phyloP scores from a whole-genome alignment of 2,113 vertebrate species.

The Nothobranchius furzeri region DNA sequence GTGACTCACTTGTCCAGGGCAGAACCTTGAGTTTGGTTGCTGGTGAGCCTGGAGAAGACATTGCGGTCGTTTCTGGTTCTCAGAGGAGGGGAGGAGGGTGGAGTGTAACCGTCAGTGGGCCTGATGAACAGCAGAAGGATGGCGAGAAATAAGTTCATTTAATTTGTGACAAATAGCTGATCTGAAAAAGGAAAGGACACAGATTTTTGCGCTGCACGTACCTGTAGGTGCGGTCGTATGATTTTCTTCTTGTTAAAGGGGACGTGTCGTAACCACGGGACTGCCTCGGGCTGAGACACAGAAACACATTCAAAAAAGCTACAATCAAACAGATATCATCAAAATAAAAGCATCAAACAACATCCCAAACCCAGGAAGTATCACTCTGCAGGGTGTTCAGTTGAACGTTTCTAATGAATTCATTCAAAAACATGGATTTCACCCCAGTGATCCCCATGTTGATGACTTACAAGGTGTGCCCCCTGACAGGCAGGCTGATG shows the following conservation, averaged over 20 bases:
- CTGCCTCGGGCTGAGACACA: slow-evolving; percentile 87
- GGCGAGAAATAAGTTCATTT: background rate
- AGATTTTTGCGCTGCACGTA: slow-evolving; percentile 68
- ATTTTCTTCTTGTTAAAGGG: slow-evolving; percentile 90
- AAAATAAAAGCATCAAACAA: no score
- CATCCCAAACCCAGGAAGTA: no score
- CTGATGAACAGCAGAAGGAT: slow-evolving; percentile 64
- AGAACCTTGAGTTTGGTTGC: slow-evolving; percentile 92
- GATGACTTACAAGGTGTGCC: slow-evolving; percentile 93
- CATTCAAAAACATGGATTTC: background rate
- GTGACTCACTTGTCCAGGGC: slow-evolving; percentile 95
- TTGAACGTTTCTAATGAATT: no score
- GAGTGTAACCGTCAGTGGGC: slow-evolving; percentile 90
- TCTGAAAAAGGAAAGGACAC: background rate
- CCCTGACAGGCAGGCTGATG: slow-evolving; percentile 90
- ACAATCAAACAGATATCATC: no score
- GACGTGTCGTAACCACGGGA: slow-evolving; percentile 90
- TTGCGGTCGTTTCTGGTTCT: slow-evolving; percentile 94
- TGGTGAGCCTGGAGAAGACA: slow-evolving; percentile 96
- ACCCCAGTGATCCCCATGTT: background rate
- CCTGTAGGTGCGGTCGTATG: slow-evolving; percentile 92
- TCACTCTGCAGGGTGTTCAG: no score
- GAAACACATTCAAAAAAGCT: slow-evolving; percentile 4
- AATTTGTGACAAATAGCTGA: background rate
- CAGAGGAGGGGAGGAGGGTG: slow-evolving; percentile 93